These are phyloP conservation scores for Betta splendens DNA, from an alignment of 2,797 vertebrate genomes.

Conservation along the genomic window DNA sequence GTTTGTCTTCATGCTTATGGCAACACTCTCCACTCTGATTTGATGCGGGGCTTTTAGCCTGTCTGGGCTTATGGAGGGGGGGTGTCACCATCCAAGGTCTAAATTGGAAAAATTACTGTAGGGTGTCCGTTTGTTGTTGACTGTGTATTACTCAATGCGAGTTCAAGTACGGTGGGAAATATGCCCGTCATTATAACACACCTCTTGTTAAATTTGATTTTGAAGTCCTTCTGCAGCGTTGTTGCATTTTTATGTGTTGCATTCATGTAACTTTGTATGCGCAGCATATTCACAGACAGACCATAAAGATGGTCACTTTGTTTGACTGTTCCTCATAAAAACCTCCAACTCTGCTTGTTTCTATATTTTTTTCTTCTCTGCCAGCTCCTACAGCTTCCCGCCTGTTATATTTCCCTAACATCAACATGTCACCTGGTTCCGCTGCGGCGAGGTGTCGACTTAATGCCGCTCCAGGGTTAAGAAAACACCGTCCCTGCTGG, in stretches of 20 bases:
- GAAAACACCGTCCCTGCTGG: slow-evolving; percentile 72
- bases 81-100: slow-evolving; percentile 62
- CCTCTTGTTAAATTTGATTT: slow-evolving; percentile 19
- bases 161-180: slow-evolving; percentile 14
- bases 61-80: slow-evolving; percentile 43
- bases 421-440: slow-evolving; percentile 80
- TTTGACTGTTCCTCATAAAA: slow-evolving; percentile 72
- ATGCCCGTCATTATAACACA: neutral
- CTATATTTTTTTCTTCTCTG: slow-evolving; percentile 48
- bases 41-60: slow-evolving; percentile 65
- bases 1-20: slow-evolving; percentile 75
- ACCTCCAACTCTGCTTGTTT: slow-evolving; percentile 47
- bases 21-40: slow-evolving; percentile 65
- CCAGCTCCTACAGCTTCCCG: slow-evolving; percentile 68
- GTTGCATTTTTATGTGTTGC: slow-evolving; percentile 28
- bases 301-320: slow-evolving; percentile 66
- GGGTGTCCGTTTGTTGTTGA: slow-evolving; percentile 62
- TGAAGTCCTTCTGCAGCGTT: slow-evolving; percentile 19
- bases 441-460: slow-evolving; percentile 76
- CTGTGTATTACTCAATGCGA: slow-evolving; percentile 51
- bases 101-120: slow-evolving; percentile 77
- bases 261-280: slow-evolving; percentile 20
- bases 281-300: slow-evolving; percentile 52
- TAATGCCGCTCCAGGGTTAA: slow-evolving; percentile 80
- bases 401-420: slow-evolving; percentile 76